Evolutionary conservation across 2,888 invertebrate species (phyloP).

Genomic region (Copidosoma aretas): DNA sequence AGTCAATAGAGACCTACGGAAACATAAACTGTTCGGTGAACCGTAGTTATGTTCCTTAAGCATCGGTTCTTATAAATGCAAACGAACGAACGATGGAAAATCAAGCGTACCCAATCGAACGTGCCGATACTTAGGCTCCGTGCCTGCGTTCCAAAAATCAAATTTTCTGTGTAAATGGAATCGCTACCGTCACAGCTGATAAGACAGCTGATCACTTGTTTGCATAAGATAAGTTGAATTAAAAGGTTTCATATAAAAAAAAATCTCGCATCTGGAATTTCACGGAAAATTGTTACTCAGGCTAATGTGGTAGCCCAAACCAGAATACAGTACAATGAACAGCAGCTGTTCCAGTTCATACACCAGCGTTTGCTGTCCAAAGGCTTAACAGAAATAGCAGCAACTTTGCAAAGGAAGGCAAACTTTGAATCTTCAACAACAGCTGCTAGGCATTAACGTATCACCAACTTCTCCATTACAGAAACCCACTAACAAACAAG

Average conservation of each 20-base stretch:
- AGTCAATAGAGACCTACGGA: no score
- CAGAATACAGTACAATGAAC: conserved; percentile 91
- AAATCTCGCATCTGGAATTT: not conserved
- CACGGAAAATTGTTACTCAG: conserved; percentile 57
- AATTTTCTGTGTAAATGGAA: no score
- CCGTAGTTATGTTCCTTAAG: no score
- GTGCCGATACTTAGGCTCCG: no score
- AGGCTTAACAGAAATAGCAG: conserved; percentile 77
- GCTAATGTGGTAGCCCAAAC: conserved; percentile 97
- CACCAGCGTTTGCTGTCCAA: conserved; percentile 83
- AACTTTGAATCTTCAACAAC: conserved; percentile 67
- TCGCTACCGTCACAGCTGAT: no score
- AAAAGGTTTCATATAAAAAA: not conserved
- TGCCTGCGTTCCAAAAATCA: no score
- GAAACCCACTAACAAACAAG: conserved; percentile 53
- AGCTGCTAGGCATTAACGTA: conserved; percentile 56
- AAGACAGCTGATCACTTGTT: no score
- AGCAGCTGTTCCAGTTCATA: conserved; percentile 90
- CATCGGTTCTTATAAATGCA: no score
- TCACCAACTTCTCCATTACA: conserved; percentile 57
- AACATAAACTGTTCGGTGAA: no score
- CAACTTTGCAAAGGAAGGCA: conserved; percentile 79
- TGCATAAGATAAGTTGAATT: conserved; percentile 76
- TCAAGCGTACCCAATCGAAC: no score
- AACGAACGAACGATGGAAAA: no score